Percentiles rank a stretch among this genome's conserved stretches.
These are phyloP conservation scores for Sinotaia quadrata DNA, from an alignment of 2,888 invertebrate species.

Conservation along the genomic window DNA sequence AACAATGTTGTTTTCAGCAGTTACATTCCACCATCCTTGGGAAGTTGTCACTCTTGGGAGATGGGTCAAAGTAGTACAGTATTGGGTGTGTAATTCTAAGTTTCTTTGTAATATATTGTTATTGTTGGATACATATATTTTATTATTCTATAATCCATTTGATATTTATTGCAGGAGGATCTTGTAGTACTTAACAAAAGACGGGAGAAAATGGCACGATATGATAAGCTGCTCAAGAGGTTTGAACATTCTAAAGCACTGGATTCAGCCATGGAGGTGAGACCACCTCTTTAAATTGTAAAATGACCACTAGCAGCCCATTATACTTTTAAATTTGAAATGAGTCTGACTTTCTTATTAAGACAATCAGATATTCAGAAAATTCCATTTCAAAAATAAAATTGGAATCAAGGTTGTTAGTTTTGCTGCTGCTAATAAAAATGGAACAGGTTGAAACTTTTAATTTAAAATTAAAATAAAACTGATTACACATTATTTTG, in stretches of 20 bases:
- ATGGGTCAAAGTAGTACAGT: too few relatives aligned
- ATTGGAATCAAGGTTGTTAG: neutral
- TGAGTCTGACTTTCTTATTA: too few relatives aligned
- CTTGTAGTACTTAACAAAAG: conserved; percentile 59
- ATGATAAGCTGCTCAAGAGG: conserved; percentile 83
- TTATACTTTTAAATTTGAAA: neutral
- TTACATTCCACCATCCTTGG: too few relatives aligned
- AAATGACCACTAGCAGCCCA: neutral
- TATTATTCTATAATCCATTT: too few relatives aligned
- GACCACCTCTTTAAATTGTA: neutral
- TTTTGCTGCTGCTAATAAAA: neutral
- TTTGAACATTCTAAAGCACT: conserved; percentile 89
- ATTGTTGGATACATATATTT: too few relatives aligned
- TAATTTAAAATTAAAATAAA: too few relatives aligned
- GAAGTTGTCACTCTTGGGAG: too few relatives aligned
- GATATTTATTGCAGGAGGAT: conserved; percentile 68
- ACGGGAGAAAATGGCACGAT: conserved; percentile 68
- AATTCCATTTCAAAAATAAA: neutral
- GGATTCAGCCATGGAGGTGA: conserved; percentile 78
- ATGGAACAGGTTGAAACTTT: neutral
- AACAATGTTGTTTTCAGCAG: too few relatives aligned
- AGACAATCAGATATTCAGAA: too few relatives aligned
- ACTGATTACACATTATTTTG: too few relatives aligned
- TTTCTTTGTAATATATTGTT: too few relatives aligned
- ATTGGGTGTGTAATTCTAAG: too few relatives aligned